phyloP scores from a whole-genome alignment of 1,140 invertebrate genomes.

The Neodiprion lecontei region DNA sequence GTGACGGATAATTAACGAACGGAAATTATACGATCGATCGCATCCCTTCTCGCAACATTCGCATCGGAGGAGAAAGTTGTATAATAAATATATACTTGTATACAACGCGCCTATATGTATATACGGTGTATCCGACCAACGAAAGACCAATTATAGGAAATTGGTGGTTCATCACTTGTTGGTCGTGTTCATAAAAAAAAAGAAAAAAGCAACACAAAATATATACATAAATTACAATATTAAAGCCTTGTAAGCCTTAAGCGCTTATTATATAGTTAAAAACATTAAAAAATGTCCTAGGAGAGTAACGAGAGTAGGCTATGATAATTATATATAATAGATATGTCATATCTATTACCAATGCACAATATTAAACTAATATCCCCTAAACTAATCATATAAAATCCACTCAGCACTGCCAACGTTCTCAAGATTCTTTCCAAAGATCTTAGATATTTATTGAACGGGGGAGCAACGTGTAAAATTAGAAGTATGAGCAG shows the following conservation, averaged over 20 bases:
- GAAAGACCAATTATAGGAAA: no score
- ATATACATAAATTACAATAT: background rate
- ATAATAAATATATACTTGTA: no score
- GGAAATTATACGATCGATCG: no score
- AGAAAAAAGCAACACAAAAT: background rate
- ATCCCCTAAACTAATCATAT: background rate
- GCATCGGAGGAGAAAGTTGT: no score
- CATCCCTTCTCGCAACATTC: no score
- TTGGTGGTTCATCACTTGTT: no score
- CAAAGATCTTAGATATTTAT: no score
- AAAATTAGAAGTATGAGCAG: background rate
- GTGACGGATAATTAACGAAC: no score
- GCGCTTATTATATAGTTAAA: background rate
- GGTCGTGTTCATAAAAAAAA: background rate
- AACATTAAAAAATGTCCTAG: background rate
- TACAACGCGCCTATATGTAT: no score
- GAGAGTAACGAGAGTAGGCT: background rate
- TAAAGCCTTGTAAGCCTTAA: constrained; percentile 1
- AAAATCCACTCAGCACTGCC: background rate
- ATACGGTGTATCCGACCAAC: no score
- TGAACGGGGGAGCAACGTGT: no score
- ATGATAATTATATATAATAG: background rate
- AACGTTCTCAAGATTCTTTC: background rate
- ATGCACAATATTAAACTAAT: background rate
- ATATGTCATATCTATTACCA: background rate